Evolutionary conservation across 2,888 invertebrate species (phyloP), one percentile per base, ranked within the genome.

Genomic region (Scaptomyza flava): DNA sequence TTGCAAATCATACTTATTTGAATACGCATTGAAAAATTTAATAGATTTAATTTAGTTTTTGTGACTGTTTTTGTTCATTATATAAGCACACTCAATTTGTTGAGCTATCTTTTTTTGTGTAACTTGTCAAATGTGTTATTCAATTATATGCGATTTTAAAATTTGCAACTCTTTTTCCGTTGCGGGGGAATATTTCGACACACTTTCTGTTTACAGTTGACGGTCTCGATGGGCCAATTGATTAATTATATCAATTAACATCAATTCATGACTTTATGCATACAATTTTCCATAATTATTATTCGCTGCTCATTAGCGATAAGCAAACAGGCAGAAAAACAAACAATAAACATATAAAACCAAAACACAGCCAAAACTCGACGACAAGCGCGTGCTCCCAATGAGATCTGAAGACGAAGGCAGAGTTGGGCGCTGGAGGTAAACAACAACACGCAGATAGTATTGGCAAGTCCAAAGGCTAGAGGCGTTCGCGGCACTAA

Each of bases 241-340:
- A 76, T 76, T 71, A 75, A 76, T 75, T 75, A 47, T 42, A 4
- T 27, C 27, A 59, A 72, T 73, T 68, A 60, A 57, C 63, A 73
- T 62, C 11, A 56, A 68, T 68, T 68, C 46, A 68, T 51, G 42
- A 46, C 30, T 31, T 42, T 72, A 54, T 61, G 67, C 31, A 54
- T 34, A 67, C 8, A 43, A 58, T 59, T 63, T 43, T 42, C 17
- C 45, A 72, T 52, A 31, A 57, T 65, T 57, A 53, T 33, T 11
- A 45, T 47, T 53, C 17, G 36, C 30, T 42, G 60, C 23, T 52
- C 51, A 73, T 61, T 61, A 53, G 54, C 50, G 47, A 45, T 14
- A 14, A 42, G 31, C 47, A 48, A 58, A 31, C 33, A 42, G 45
- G n/a, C 33, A 27, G 20, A 30, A 20, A 33, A 36, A 33, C 33